Percentiles rank a stretch among this genome's conserved stretches.
These are phyloP conservation scores for human DNA, from an alignment of 2,113 vertebrate species.

Conservation along the genomic window GRCh38 chr4:22232001-22232500, in stretches of 20 bases:
- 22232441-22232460: slow-evolving; percentile 17
- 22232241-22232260: background rate
- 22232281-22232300: background rate
- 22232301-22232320: background rate
- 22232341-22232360: background rate
- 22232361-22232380: background rate
- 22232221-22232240: background rate
- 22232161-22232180: slow-evolving; percentile 15
- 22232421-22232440: slow-evolving; percentile 54
- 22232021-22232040: background rate
- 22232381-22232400: slow-evolving; percentile 41
- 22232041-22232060: background rate
- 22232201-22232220: background rate
- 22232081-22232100: slow-evolving; percentile 1
- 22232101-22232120: background rate
- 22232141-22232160: slow-evolving; percentile 40
- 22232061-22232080: slow-evolving; percentile 28
- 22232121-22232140: background rate
- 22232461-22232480: slow-evolving; percentile 49
- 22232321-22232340: background rate
- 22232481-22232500: slow-evolving; percentile 65
- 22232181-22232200: slow-evolving; percentile 12
- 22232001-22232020: background rate
- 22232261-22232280: background rate
- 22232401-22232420: slow-evolving; percentile 46